Conservation (phyloP, 2,888 invertebrate genomes). For the Galerucella nymphaeae region DNA sequence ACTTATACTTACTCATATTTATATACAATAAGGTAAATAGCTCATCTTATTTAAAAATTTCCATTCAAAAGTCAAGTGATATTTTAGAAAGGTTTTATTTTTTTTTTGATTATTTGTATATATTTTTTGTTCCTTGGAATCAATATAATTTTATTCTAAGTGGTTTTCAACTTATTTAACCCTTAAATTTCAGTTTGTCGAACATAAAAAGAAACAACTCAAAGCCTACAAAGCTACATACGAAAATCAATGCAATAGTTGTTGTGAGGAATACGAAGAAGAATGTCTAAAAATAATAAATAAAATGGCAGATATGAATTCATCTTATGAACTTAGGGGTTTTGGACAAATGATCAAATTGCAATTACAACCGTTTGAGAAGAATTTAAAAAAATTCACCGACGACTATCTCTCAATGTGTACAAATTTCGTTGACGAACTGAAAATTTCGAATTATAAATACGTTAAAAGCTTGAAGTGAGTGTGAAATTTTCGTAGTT, state of each 20-base stretch:
- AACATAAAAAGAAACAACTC: constrained; percentile 6
- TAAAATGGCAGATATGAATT: neutral
- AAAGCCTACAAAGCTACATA: constrained; percentile 13
- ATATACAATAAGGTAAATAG: neutral
- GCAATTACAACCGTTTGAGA: neutral
- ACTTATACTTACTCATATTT: neutral
- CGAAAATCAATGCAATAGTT: neutral
- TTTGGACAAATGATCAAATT: constrained; percentile 5
- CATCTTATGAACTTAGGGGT: neutral
- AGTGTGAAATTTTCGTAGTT: neutral
- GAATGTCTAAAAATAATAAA: constrained; percentile 15
- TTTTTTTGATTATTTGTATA: too few relatives aligned
- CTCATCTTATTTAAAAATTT: neutral
- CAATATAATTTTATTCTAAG: neutral
- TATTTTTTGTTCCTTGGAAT: neutral
- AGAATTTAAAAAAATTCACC: constrained; percentile 1
- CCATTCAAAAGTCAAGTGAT: neutral
- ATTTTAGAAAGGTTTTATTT: neutral
- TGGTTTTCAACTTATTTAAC: too few relatives aligned
- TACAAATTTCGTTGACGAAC: neutral
- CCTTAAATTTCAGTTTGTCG: constrained; percentile 7
- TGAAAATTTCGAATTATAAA: constrained; percentile 14
- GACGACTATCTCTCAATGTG: constrained; percentile 1
- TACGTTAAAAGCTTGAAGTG: constrained; percentile 9
- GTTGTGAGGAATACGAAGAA: constrained; percentile 14